Conservation (phyloP, 2,113 vertebrate species). For the Odontophorus gujanensis region DNA sequence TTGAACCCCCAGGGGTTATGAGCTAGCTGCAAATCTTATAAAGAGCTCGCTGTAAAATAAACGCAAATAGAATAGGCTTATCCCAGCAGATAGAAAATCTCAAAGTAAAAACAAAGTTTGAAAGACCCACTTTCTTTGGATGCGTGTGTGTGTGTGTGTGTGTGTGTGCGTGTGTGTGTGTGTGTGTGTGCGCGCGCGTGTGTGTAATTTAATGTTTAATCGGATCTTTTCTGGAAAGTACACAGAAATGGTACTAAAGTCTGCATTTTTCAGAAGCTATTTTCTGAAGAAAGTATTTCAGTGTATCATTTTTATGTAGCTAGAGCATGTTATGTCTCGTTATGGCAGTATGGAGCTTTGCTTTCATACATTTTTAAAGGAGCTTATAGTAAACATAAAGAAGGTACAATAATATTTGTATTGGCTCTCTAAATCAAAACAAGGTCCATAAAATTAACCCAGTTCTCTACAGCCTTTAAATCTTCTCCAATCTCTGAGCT, state of each 20-base stretch:
- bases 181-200: not conserved
- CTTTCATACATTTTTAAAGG: conserved; percentile 72
- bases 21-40: conserved; percentile 18
- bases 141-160: not conserved
- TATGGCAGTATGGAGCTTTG: conserved; percentile 25
- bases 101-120: conserved; percentile 51
- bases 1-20: not conserved
- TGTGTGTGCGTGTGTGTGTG: not conserved
- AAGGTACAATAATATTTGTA: conserved; percentile 57
- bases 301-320: conserved; percentile 62
- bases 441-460: conserved; percentile 72
- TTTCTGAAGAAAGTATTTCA: conserved; percentile 53
- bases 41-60: conserved; percentile 64
- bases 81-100: conserved; percentile 5
- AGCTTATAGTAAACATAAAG: conserved; percentile 44
- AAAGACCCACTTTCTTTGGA: conserved; percentile 19
- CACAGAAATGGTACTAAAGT: not conserved
- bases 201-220: conserved; percentile 52
- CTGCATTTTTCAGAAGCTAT: conserved; percentile 29
- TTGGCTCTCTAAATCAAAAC: conserved; percentile 75
- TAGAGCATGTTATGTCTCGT: not conserved
- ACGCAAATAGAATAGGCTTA: conserved; percentile 25
- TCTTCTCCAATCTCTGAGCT: conserved; percentile 22
- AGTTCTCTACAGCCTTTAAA: conserved; percentile 56
- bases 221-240: conserved; percentile 15